These are phyloP conservation scores for Phalangium opilio DNA, from an alignment of 2,888 invertebrate species.

Conservation along the genomic window DNA sequence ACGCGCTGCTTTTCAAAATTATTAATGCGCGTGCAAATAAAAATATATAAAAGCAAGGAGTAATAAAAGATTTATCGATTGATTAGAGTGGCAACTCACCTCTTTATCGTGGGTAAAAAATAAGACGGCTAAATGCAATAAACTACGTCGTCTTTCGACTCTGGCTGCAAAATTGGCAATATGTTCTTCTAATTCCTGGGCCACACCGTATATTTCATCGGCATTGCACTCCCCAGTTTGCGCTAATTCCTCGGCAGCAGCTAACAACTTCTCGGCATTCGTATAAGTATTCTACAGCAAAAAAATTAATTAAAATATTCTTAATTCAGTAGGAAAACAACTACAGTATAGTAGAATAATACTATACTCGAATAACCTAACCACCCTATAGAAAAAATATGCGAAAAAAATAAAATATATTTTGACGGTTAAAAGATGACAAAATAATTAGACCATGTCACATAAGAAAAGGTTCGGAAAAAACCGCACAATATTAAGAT, in stretches of 20 bases:
- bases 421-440: neutral
- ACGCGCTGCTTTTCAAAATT: too few species aligned
- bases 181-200: conserved; percentile 80
- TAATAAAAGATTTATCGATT: too few species aligned
- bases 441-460: neutral
- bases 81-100: conserved; percentile 37
- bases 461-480: too few species aligned
- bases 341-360: too few species aligned
- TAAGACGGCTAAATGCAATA: conserved; percentile 81
- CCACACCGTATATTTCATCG: conserved; percentile 87
- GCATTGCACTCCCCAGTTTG: conserved; percentile 92
- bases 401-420: too few species aligned
- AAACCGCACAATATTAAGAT: too few species aligned
- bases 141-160: conserved; percentile 72
- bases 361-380: too few species aligned
- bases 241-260: conserved; percentile 89
- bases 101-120: conserved; percentile 95
- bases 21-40: too few species aligned
- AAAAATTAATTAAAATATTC: conserved; percentile 6
- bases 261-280: conserved; percentile 88
- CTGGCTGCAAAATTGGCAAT: conserved; percentile 86
- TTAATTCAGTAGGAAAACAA: too few species aligned
- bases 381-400: too few species aligned
- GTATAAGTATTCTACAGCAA: conserved; percentile 80
- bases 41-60: too few species aligned